Evolutionary conservation across 1,140 invertebrate genomes (phyloP).

Genomic region (Anadara kagoshimensis): DNA sequence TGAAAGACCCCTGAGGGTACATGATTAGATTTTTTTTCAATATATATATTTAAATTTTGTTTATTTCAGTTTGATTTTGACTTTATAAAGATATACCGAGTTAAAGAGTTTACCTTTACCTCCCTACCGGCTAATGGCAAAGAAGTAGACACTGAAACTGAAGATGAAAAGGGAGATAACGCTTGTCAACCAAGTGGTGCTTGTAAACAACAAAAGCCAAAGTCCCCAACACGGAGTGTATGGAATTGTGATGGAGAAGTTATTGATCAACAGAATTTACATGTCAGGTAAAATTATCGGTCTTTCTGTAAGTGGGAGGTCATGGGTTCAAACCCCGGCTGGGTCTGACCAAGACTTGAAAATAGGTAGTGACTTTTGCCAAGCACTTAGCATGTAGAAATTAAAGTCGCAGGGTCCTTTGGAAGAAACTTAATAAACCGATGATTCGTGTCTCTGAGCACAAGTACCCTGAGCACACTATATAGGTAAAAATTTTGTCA

Average conservation of each 20-base stretch:
- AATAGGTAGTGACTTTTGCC: no score
- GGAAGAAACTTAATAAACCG: no score
- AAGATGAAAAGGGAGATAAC: constrained; percentile 12
- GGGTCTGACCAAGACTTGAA: not conserved
- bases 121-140: not conserved
- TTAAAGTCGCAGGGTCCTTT: no score
- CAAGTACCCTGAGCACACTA: no score
- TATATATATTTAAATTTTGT: constrained; percentile 12
- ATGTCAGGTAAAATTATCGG: constrained; percentile 85
- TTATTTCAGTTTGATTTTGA: constrained; percentile 81
- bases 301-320: constrained; percentile 48
- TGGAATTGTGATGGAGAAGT: constrained; percentile 94
- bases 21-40: no score
- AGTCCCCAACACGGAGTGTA: constrained; percentile 68
- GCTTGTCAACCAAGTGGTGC: constrained; percentile 9
- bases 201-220: constrained; percentile 15
- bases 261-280: constrained; percentile 80
- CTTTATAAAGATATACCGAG: constrained; percentile 86
- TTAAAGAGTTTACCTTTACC: constrained; percentile 79
- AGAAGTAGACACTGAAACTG: constrained; percentile 7
- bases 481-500: no score
- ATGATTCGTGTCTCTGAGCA: no score
- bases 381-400: no score
- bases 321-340: not conserved
- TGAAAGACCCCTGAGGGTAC: no score